A percentile compares a stretch with the other conserved stretches of the same genome.
Evolutionary conservation across 2,888 invertebrate genomes (phyloP).

Genomic region (Nomada goodeniana): DNA sequence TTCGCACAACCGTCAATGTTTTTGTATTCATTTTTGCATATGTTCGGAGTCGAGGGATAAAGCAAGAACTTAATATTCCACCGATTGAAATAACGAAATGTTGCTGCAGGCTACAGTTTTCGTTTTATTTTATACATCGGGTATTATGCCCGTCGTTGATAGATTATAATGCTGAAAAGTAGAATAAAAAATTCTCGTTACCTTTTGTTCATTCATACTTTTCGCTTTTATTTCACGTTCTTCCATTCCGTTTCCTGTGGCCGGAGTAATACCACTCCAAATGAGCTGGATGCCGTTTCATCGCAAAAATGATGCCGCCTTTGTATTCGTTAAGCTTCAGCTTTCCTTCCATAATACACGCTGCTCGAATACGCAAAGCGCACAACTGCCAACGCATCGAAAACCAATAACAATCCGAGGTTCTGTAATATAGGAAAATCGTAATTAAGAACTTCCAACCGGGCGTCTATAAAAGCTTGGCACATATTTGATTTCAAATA

Average conservation of each 20-base stretch:
- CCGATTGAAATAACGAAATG: neutral
- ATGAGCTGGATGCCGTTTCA: neutral
- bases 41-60: neutral
- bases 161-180: too few species aligned
- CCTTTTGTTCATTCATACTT: neutral
- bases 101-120: neutral
- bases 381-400: slow-evolving; percentile 43
- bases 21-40: neutral
- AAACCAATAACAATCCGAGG: slow-evolving; percentile 54
- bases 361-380: neutral
- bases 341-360: slow-evolving; percentile 31
- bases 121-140: neutral
- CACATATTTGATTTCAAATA: neutral
- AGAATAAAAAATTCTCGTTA: too few species aligned
- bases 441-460: slow-evolving; percentile 2
- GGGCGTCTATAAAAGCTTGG: neutral
- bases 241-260: neutral
- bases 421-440: slow-evolving; percentile 11
- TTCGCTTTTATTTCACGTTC: neutral
- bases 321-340: neutral
- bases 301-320: neutral
- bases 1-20: too few species aligned
- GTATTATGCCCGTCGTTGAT: too few species aligned
- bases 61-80: neutral
- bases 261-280: neutral